These are phyloP conservation scores for Ornithoptera alexandrae DNA, from an alignment of 2,888 invertebrate species.

Conservation along the genomic window DNA sequence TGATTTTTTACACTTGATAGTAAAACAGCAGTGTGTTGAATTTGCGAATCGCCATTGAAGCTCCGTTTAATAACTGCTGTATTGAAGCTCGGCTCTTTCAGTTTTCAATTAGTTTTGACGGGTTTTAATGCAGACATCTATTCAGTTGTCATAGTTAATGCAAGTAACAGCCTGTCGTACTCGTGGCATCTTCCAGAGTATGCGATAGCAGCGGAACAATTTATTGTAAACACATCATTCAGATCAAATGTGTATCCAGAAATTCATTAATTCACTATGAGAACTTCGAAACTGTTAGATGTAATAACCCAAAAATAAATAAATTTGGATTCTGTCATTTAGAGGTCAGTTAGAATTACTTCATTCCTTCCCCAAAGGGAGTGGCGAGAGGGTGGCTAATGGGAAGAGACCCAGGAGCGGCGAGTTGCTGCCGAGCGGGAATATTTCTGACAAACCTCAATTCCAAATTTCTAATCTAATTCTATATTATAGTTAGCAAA, in stretches of 20 bases:
- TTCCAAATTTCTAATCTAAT: no score
- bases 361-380: no score
- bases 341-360: no score
- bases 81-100: conserved; percentile 12
- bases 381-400: no score
- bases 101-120: conserved; percentile 26
- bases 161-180: conserved; percentile 24
- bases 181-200: neutral
- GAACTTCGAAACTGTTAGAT: no score
- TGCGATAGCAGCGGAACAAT: neutral
- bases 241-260: neutral
- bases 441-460: no score
- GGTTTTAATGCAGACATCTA: conserved; percentile 28
- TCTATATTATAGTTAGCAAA: no score
- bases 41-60: neutral
- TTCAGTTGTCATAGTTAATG: conserved; percentile 30
- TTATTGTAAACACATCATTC: neutral
- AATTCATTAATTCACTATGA: no score
- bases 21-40: conserved; percentile 9
- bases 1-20: neutral
- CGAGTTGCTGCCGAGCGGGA: no score
- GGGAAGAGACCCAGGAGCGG: no score
- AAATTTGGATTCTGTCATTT: no score
- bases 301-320: no score
- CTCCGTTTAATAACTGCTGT: conserved; percentile 2